phyloP scores from a whole-genome alignment of 2,797 vertebrate species.

The Antennarius maculatus region DNA sequence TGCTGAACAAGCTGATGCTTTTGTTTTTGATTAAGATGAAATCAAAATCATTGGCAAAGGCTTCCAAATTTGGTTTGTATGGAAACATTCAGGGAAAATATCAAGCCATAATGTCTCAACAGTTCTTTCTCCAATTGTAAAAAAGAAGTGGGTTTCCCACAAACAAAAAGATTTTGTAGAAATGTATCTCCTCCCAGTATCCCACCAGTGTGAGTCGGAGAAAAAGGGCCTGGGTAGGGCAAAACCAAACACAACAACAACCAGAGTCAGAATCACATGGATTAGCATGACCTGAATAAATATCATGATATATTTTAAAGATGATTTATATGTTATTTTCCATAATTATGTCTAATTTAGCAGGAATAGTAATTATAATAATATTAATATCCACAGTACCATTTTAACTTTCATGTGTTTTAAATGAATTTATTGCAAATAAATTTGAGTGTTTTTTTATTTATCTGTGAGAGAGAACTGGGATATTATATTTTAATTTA shows the following conservation, averaged over 20 bases:
- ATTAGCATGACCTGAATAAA: too few relatives aligned
- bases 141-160: conserved; percentile 10
- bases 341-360: background rate
- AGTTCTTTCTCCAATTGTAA: conserved; percentile 2
- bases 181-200: background rate
- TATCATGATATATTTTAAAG: too few relatives aligned
- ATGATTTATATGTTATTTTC: background rate
- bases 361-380: background rate
- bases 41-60: background rate
- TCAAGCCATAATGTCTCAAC: background rate
- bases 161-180: conserved; percentile 2
- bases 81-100: conserved; percentile 8
- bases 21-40: background rate
- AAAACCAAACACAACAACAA: conserved; percentile 5
- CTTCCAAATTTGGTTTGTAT: too few relatives aligned
- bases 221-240: background rate
- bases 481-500: too few relatives aligned
- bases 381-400: too few relatives aligned
- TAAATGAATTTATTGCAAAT: too few relatives aligned
- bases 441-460: too few relatives aligned
- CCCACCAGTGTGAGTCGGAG: conserved; percentile 15
- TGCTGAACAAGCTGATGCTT: background rate
- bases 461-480: background rate
- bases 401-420: too few relatives aligned
- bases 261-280: background rate